Base-by-base conservation (phyloP, 2,888 invertebrate genomes). In the Lasius platythorax region DNA sequence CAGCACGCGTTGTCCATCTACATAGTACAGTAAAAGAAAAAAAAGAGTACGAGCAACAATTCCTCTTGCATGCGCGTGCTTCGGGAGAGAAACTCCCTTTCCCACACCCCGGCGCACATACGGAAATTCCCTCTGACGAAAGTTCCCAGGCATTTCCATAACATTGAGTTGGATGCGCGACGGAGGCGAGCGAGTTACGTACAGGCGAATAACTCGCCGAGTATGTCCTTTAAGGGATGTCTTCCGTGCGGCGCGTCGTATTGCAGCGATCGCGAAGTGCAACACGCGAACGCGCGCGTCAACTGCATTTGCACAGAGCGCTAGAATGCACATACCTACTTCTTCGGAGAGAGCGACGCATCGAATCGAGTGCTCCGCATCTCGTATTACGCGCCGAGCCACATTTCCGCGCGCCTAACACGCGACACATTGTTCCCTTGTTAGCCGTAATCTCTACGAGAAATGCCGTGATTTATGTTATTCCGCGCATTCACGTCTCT, bases 111-210 rank as follows among this genome's bases (percentile, higher is more conserved):
- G 18, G 23, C 74, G n/a, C 75, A 76, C 75, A 40, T 40, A 58
- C 50, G 74, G 64, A 56, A 50, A 87, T 76, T 87, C 50, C 40
- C 63, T 23, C 50, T 74, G 50, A 66, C 66, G 46, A 79, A 85
- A 87, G 72, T 87, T 87, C 70, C 8, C 79, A 56, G 68, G 70
- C 82, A 84, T 86, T 87, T 85, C 85, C 87, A 87, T 87, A 85
- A 85, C 85, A 83, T 66, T 83, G 33, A 28, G 68, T 33, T 58
- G 83, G 58, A 83, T 78, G 74, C 56, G 18, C 56, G 79, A 61
- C 53, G 66, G 43, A 83, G 64, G 30, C 18, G 40, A 37, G 28
- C 72, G 86, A 85, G 85, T 73, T 85, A 83, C 73, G 50, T 78
- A 73, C 78, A 78, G 83, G 67, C 78, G 85, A 86, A 83, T 86